Evolutionary conservation across 2,797 vertebrate genomes (phyloP).

Genomic region (Microctenopoma steveboyesi): DNA sequence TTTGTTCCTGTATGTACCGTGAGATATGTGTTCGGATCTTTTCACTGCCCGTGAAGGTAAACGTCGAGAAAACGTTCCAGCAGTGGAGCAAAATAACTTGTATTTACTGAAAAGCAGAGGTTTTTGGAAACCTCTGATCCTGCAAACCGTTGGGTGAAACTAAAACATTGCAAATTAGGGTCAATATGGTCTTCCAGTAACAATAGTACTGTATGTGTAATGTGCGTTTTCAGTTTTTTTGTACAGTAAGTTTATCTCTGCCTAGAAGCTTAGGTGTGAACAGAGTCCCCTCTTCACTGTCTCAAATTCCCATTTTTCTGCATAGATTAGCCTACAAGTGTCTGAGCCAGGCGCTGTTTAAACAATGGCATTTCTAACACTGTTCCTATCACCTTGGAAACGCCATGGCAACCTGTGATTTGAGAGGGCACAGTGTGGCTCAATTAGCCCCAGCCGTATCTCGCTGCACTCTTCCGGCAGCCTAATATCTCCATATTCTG

Average conservation of each 20-base stretch:
- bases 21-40: constrained; percentile 58
- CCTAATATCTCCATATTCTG: constrained; percentile 67
- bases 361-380: constrained; percentile 79
- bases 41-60: constrained; percentile 28
- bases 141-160: background rate
- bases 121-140: constrained; percentile 1
- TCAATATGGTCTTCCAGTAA: constrained; percentile 1
- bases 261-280: constrained; percentile 27
- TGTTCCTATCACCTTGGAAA: constrained; percentile 78
- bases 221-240: constrained; percentile 27
- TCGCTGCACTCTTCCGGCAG: constrained; percentile 54
- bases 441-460: constrained; percentile 78
- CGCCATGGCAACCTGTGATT: constrained; percentile 81
- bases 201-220: constrained; percentile 1
- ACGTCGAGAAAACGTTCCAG: constrained; percentile 56
- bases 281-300: constrained; percentile 43
- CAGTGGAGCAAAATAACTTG: constrained; percentile 8
- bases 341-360: constrained; percentile 66
- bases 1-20: constrained; percentile 62
- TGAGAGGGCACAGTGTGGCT: constrained; percentile 76
- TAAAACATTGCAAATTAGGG: constrained; percentile 21
- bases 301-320: constrained; percentile 59
- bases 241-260: constrained; percentile 30
- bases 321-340: constrained; percentile 71
- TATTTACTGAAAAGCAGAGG: constrained; percentile 19